These are phyloP conservation scores for Glaucopsyche alexis DNA, from an alignment of 2,888 invertebrate genomes.

Conservation along the genomic window DNA sequence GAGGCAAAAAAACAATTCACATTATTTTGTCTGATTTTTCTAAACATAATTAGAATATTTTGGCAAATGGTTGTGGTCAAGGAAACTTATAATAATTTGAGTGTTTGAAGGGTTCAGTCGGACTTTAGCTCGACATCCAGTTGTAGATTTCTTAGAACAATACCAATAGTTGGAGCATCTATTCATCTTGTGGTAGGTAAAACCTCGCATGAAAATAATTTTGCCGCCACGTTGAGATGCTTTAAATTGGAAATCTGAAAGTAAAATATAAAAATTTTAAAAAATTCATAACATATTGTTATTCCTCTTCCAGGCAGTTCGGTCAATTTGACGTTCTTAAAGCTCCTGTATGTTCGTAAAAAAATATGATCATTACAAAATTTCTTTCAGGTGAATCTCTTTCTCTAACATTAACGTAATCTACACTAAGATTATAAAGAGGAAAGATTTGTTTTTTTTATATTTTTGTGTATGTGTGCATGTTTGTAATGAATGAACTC, in stretches of 20 bases:
- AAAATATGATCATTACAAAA: too few species aligned
- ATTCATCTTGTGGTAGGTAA: slow-evolving; percentile 41
- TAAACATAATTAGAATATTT: slow-evolving; percentile 1
- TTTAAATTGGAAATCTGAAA: slow-evolving; percentile 38
- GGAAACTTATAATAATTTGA: slow-evolving; percentile 30
- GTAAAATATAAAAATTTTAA: background rate
- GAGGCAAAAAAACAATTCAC: background rate
- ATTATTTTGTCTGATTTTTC: background rate
- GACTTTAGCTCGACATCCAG: slow-evolving; percentile 40
- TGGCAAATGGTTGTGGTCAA: slow-evolving; percentile 44
- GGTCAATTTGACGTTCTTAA: too few species aligned
- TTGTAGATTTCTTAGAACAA: slow-evolving; percentile 42
- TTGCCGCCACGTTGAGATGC: slow-evolving; percentile 35
- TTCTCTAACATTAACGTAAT: too few species aligned
- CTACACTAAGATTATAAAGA: too few species aligned
- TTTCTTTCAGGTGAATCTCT: too few species aligned
- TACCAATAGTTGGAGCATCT: slow-evolving; percentile 40
- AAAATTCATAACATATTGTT: background rate
- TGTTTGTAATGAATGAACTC: too few species aligned
- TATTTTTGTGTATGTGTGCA: too few species aligned
- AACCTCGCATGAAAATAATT: slow-evolving; percentile 37
- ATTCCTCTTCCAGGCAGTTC: background rate
- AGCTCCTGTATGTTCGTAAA: too few species aligned
- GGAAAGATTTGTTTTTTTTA: too few species aligned
- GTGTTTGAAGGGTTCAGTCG: slow-evolving; percentile 33